Evolutionary conservation across 2,113 vertebrate species (phyloP).

Genomic region (Megaptera novaeangliae): DNA sequence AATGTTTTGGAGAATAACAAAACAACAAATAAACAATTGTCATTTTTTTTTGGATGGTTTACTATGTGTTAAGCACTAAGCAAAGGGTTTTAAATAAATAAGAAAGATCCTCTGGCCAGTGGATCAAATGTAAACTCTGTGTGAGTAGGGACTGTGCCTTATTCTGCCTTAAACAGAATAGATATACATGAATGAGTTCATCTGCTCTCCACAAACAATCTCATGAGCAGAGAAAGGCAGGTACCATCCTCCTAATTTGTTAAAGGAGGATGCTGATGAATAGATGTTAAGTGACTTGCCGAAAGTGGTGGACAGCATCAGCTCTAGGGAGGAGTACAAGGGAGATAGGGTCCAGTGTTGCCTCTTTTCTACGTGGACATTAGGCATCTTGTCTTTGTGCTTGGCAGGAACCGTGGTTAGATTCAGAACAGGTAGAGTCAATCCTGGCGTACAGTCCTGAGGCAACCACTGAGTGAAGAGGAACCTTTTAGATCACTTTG

Average conservation of each 20-base stretch:
- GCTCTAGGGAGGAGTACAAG: not conserved
- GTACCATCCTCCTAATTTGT: not conserved
- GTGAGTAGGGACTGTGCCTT: not conserved
- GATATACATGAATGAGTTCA: not conserved
- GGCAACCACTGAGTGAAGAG: not conserved
- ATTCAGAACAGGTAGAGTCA: not conserved
- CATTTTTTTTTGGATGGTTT: not conserved
- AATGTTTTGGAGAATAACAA: not conserved
- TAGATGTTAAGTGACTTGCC: not conserved
- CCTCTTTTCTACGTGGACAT: not conserved
- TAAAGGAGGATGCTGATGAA: not conserved
- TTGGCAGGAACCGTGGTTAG: not conserved
- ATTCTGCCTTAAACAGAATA: not conserved
- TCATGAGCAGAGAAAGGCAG: not conserved
- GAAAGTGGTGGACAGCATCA: not conserved
- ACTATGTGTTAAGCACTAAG: not conserved
- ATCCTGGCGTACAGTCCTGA: not conserved
- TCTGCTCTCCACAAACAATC: not conserved
- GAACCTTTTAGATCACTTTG: not conserved
- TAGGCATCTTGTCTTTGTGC: not conserved
- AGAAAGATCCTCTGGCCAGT: not conserved
- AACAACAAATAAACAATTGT: not conserved
- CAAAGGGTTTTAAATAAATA: not conserved
- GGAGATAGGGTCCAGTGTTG: not conserved
- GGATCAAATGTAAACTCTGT: not conserved